A percentile compares a stretch with the other conserved stretches of the same genome.
Evolutionary conservation across 2,113 vertebrate genomes (phyloP).

Genomic region (Paedocypris sp.): DNA sequence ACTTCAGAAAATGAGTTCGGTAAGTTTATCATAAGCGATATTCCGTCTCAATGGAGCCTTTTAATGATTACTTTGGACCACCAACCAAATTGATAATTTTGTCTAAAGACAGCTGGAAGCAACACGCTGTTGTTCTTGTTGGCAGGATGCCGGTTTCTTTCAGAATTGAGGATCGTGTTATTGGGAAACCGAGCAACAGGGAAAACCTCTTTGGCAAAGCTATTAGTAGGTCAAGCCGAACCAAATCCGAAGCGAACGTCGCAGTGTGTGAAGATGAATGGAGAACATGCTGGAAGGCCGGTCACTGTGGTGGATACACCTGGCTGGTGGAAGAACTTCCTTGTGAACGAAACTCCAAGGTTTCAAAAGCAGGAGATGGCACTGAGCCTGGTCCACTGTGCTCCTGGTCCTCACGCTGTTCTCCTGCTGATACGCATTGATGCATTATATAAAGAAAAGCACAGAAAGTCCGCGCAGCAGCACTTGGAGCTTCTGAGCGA

Average conservation of each 20-base stretch:
- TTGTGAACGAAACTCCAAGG: conserved; percentile 17
- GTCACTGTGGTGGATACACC: conserved; percentile 33
- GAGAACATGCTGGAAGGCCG: conserved; percentile 26
- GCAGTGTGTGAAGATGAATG: conserved; percentile 17
- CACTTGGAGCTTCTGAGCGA: conserved; percentile 32
- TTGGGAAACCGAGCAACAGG: conserved; percentile 34
- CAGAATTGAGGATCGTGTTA: conserved; percentile 31
- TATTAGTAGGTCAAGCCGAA: conserved; percentile 14
- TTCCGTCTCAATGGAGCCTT: too few relatives aligned
- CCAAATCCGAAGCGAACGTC: background rate
- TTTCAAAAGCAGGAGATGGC: conserved; percentile 29
- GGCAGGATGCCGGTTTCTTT: conserved; percentile 20
- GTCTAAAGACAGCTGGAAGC: background rate
- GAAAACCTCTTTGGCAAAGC: conserved; percentile 30
- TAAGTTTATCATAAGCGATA: too few relatives aligned
- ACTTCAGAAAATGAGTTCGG: too few relatives aligned
- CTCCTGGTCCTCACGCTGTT: conserved; percentile 30
- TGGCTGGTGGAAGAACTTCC: conserved; percentile 37
- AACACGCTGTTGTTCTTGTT: background rate
- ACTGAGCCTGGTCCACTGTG: conserved; percentile 23
- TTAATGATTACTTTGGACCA: too few relatives aligned
- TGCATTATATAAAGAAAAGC: conserved; percentile 22
- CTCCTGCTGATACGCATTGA: conserved; percentile 30
- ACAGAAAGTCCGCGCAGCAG: conserved; percentile 14
- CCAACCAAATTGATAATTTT: too few relatives aligned